Conservation (phyloP, 1,140 invertebrate genomes). For the Leptopilina clavipes region DNA sequence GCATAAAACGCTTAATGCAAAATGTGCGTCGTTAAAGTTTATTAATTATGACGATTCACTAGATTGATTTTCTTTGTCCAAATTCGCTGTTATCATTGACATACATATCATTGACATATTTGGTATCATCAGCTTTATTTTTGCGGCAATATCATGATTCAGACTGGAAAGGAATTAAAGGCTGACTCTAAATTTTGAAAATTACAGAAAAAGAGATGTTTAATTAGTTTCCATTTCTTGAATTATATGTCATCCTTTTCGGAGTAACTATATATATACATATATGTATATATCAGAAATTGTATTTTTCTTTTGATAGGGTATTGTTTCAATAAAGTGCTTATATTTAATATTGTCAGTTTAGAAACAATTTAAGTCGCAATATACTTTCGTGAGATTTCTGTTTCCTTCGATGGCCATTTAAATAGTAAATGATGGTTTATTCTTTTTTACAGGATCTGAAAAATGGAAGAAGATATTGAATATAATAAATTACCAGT, state of each 20-base stretch:
- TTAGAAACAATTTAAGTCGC: not conserved
- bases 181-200: conserved; percentile 10
- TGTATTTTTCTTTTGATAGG: not conserved
- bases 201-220: not conserved
- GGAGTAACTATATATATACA: too few relatives aligned
- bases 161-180: conserved; percentile 4
- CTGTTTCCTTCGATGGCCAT: not conserved
- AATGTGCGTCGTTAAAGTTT: not conserved
- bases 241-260: not conserved
- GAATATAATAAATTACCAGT: conserved; percentile 94
- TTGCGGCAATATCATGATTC: conserved; percentile 28
- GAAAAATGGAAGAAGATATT: conserved; percentile 88
- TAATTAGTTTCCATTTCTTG: not conserved
- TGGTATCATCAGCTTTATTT: conserved; percentile 33
- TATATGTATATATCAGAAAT: not conserved
- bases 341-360: not conserved
- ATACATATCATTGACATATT: conserved; percentile 34
- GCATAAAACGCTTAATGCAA: not conserved
- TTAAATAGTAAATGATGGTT: not conserved
- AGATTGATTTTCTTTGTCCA: conserved; percentile 27
- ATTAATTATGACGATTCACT: not conserved
- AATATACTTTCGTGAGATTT: not conserved
- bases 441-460: not conserved
- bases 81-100: conserved; percentile 27
- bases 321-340: too few relatives aligned